These are phyloP conservation scores for Drosophila demipolita DNA, from an alignment of 2,888 invertebrate species.

Conservation along the genomic window DNA sequence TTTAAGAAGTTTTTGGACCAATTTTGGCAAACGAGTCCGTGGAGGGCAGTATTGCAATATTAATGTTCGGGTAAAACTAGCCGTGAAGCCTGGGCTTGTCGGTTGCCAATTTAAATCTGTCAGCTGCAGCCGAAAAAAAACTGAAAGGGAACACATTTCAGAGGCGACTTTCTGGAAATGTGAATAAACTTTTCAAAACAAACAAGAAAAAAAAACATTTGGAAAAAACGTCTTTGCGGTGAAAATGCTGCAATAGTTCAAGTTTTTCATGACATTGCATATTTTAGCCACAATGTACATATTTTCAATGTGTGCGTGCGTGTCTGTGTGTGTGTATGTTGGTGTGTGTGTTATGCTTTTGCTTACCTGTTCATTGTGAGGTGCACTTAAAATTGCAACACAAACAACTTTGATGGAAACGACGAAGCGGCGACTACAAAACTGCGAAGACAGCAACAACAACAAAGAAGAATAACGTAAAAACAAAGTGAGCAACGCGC, in stretches of 20 bases:
- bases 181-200: conserved; percentile 70
- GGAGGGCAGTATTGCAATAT: conserved; percentile 34
- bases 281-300: conserved; percentile 55
- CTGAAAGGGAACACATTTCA: conserved; percentile 34
- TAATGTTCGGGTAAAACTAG: conserved; percentile 49
- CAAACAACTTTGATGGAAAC: conserved; percentile 77
- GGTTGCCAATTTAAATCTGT: conserved; percentile 48
- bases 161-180: conserved; percentile 65
- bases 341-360: conserved; percentile 49
- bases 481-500: conserved; percentile 45
- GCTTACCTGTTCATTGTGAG: conserved; percentile 80
- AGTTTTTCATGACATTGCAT: conserved; percentile 77
- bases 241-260: conserved; percentile 76
- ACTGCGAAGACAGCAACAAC: conserved; percentile 54
- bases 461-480: conserved; percentile 34
- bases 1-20: conserved; percentile 19
- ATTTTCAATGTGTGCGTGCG: conserved; percentile 29
- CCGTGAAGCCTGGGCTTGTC: conserved; percentile 13
- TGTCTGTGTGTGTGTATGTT: conserved; percentile 19
- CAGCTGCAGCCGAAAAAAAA: conserved; percentile 37
- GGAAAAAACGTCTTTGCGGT: conserved; percentile 38
- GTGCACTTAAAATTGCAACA: conserved; percentile 76
- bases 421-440: conserved; percentile 41
- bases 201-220: conserved; percentile 13
- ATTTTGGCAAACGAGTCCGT: conserved; percentile 20